A percentile compares a stretch with the other conserved stretches of the same genome.
These are phyloP conservation scores for Dione vanillae DNA, from an alignment of 2,888 invertebrate genomes.

Conservation along the genomic window DNA sequence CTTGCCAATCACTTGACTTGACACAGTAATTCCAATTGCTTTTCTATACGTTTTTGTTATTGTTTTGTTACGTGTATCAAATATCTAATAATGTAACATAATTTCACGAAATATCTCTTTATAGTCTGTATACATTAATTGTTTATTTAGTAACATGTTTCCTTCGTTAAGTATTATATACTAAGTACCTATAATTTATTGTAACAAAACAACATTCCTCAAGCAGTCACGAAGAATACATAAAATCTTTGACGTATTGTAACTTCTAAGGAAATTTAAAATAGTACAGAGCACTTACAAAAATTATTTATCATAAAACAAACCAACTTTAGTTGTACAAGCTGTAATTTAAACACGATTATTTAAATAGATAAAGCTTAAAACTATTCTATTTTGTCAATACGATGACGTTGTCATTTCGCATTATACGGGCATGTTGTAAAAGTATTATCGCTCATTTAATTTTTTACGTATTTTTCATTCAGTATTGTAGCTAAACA, in stretches of 20 bases:
- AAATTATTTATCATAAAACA: neutral
- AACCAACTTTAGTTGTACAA: neutral
- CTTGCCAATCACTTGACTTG: slow-evolving; percentile 36
- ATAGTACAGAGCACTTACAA: neutral
- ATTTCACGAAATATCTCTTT: neutral
- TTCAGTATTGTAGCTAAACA: neutral
- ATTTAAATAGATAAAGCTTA: no score
- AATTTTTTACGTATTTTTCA: neutral
- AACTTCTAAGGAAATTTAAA: neutral
- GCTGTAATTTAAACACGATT: neutral
- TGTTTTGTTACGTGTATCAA: neutral
- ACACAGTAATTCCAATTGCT: slow-evolving; percentile 42
- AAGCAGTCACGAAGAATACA: neutral
- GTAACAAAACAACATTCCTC: neutral
- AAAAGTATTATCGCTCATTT: neutral
- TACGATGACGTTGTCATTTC: no score
- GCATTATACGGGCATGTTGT: no score
- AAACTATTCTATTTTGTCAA: neutral
- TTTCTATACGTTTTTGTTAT: slow-evolving; percentile 10
- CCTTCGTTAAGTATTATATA: neutral
- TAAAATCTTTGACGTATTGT: slow-evolving; percentile 5
- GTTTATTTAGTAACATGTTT: neutral
- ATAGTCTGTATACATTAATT: neutral
- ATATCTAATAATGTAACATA: neutral
- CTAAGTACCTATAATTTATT: neutral